Base-by-base conservation (phyloP, 2,888 invertebrate species). In the Prostheceraeus crozeri region DNA sequence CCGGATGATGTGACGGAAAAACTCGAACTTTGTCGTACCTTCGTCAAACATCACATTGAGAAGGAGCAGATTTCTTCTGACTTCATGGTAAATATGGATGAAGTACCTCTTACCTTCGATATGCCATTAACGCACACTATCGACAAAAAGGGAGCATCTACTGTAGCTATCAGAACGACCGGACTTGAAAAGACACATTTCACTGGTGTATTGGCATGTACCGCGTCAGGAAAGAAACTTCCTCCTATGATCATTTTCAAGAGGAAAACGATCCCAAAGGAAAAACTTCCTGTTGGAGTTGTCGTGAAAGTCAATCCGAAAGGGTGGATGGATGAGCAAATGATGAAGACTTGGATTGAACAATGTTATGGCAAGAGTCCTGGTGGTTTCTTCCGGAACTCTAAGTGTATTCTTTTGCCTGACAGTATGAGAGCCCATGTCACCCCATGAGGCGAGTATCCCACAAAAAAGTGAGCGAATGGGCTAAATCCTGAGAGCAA, bases 261-360 rank as follows among this genome's bases (percentile, higher is more conserved):
- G 28, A 16, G 48, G n/a, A 16, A 27, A 2, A 46, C 48, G 21
- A 46, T 46, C 25, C 48, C 48, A 3, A 16, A 27, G n/a, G 48
- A 16, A 46, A 46, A 46, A 14, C 25, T 46, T 16, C 14, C 48
- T 4, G 4, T 27, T 2, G 48, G 19, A 10, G n/a, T 46, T 3
- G 3, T 46, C 3, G 48, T 46, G n/a, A 10, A 16, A n/a, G n/a
- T 46, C 25, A 10, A 46, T 27, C 19, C 23, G 28, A 46, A 46
- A 46, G 48, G 48, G n/a, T 46, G 4, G 48, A 46, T 46, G 48
- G n/a, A n/a, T n/a, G n/a, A n/a, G n/a, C n/a, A 46, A 46, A 23
- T 40, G 4, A n/a, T 40, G 40, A 40, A 40, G 40, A 4, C 8
- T 16, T 46, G 48, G 48, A 23, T 46, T 4, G 48, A 3, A 4